Base-by-base conservation (phyloP, 2,888 invertebrate genomes). In the Bruchidius siliquastri region DNA sequence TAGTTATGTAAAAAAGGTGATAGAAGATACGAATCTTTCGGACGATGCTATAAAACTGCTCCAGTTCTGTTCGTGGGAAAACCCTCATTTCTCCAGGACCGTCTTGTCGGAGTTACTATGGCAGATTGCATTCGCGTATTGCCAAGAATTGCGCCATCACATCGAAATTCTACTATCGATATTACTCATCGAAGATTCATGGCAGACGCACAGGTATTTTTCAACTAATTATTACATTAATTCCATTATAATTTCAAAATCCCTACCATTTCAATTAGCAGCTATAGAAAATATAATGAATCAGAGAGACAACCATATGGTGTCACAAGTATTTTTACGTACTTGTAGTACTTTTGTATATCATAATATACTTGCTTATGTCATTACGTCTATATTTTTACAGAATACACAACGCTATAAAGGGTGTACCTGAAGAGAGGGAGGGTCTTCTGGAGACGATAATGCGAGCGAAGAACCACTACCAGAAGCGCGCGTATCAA, bases 31-130 rank as follows among this genome's bases (percentile, higher is more conserved):
- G 70, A 96, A 95, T 86, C 92, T 93, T 69, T 94, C 95, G 71
- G 98, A 98, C 78, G 98, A 98, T 79, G 95, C 96, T 2, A 90
- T 96, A 69, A 93, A 96, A 84, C 88, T 98, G 75, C 87, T 98
- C 67, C 95, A 97, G 88, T 98, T 95, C 87, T 93, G 97, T 86
- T 96, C 96, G 83, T 98, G 98, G 98, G 98, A 98, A 87, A 97
- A 98, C 88, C 96, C 96, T 22, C 93, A 93, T 80, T 96, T 98
- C 88, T 97, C 97, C 32, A 92, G 95, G 77, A 91, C 92, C 21
- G 95, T 97, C 71, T 90, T 98, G 67, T 92, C 94, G 69, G 98
- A 98, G 88, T 88, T 98, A 69, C 88, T 98, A 74, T 97, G 97
- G 96, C 95, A 97, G 86, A 90, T 91, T 85, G 92, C 94, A 67